Conservation (phyloP, 2,797 vertebrate genomes). For the Tenualosa ilisha region DNA sequence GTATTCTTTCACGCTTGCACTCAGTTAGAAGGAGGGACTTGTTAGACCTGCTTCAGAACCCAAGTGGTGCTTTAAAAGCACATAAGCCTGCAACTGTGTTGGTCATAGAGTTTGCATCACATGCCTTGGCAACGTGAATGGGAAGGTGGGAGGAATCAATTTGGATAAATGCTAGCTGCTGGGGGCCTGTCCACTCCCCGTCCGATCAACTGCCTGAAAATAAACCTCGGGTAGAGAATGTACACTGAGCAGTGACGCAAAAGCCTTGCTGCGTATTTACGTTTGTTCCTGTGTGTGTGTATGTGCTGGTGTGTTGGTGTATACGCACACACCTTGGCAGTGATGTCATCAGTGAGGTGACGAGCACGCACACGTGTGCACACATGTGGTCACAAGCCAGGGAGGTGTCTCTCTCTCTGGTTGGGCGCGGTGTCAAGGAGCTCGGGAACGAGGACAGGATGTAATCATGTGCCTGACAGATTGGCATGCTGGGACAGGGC, state of each 20-base stretch:
- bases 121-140: conserved; percentile 18
- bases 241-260: conserved; percentile 18
- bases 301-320: background rate
- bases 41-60: background rate
- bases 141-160: background rate
- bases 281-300: conserved; percentile 21
- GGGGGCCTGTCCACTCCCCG: background rate
- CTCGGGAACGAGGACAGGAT: conserved; percentile 65
- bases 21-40: background rate
- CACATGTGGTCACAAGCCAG: background rate
- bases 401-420: background rate
- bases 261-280: conserved; percentile 3
- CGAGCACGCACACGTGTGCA: background rate
- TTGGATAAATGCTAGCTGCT: conserved; percentile 8
- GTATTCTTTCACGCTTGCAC: background rate
- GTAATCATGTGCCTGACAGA: conserved; percentile 70
- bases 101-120: background rate
- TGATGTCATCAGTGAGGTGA: conserved; percentile 15
- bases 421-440: conserved; percentile 37
- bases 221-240: conserved; percentile 17
- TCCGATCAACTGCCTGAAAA: background rate
- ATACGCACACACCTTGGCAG: background rate
- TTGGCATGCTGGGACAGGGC: conserved; percentile 69
- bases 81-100: background rate
- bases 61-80: background rate